Percentiles rank a stretch among this genome's conserved stretches.
Conservation (phyloP, 2,797 vertebrate genomes). For the Sebastes taczanowskii region DNA sequence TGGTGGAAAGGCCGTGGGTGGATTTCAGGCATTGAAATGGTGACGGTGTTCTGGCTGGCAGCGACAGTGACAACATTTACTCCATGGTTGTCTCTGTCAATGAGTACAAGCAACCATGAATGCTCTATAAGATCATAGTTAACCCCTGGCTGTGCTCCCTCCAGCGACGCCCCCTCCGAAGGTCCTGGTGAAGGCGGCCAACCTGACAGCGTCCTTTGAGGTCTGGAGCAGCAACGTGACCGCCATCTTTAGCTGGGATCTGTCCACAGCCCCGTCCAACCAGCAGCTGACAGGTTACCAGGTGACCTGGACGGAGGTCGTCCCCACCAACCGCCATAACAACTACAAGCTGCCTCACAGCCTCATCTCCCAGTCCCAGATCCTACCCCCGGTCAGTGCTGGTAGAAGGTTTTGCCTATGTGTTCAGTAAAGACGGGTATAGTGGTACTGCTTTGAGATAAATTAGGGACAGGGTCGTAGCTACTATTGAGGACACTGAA, state of each 20-base stretch:
- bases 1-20: too few species aligned
- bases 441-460: background rate
- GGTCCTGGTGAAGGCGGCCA: constrained; percentile 84
- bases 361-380: constrained; percentile 57
- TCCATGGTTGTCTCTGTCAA: too few species aligned
- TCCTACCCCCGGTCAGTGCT: constrained; percentile 51
- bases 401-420: background rate
- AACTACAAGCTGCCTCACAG: constrained; percentile 84
- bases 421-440: background rate
- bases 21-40: too few species aligned
- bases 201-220: constrained; percentile 89
- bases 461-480: background rate
- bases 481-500: background rate
- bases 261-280: constrained; percentile 66
- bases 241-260: constrained; percentile 88
- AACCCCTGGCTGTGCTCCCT: constrained; percentile 5
- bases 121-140: background rate
- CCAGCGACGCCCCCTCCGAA: constrained; percentile 69
- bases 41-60: too few species aligned
- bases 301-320: constrained; percentile 92
- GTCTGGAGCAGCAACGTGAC: constrained; percentile 85
- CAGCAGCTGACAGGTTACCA: constrained; percentile 88
- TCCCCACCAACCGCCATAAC: constrained; percentile 83
- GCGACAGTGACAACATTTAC: too few species aligned
- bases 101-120: too few species aligned